Evolutionary conservation across 2,888 invertebrate species (phyloP).

Genomic region (Plusia festucae): DNA sequence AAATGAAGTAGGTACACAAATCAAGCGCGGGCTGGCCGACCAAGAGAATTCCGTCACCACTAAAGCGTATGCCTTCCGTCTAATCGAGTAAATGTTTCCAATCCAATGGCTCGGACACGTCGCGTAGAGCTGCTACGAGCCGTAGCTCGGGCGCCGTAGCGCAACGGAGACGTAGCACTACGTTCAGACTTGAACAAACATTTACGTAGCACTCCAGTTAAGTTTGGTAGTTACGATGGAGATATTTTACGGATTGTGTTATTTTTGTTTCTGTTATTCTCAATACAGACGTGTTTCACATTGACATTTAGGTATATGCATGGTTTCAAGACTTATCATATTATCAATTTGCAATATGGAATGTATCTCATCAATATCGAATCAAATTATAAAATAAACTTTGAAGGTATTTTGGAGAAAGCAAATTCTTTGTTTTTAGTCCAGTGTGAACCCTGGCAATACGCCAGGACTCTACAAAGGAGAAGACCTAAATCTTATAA

Average conservation of each 20-base stretch:
- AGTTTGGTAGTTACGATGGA: constrained; percentile 60
- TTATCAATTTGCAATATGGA: not conserved
- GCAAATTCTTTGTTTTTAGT: constrained; percentile 4
- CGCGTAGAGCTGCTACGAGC: constrained; percentile 76
- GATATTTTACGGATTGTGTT: constrained; percentile 58
- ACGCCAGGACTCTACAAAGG: constrained; percentile 11
- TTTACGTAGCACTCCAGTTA: constrained; percentile 69
- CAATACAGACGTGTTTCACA: not conserved
- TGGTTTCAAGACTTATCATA: not conserved
- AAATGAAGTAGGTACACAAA: constrained; percentile 66
- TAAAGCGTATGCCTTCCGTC: constrained; percentile 84
- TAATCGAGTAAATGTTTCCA: constrained; percentile 86
- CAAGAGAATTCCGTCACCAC: constrained; percentile 75
- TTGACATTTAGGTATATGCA: not conserved
- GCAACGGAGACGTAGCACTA: constrained; percentile 63
- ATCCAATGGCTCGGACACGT: constrained; percentile 78
- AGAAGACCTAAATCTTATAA: constrained; percentile 5
- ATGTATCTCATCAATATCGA: too few relatives aligned
- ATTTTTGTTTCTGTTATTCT: constrained; percentile 36
- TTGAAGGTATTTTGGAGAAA: not conserved
- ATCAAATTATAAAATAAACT: not conserved
- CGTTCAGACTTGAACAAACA: constrained; percentile 74
- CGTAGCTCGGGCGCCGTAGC: constrained; percentile 68
- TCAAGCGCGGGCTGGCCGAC: constrained; percentile 67
- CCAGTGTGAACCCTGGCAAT: not conserved